Evolutionary conservation across 1,140 invertebrate genomes (phyloP).

Genomic region (Oreohelix idahoensis): DNA sequence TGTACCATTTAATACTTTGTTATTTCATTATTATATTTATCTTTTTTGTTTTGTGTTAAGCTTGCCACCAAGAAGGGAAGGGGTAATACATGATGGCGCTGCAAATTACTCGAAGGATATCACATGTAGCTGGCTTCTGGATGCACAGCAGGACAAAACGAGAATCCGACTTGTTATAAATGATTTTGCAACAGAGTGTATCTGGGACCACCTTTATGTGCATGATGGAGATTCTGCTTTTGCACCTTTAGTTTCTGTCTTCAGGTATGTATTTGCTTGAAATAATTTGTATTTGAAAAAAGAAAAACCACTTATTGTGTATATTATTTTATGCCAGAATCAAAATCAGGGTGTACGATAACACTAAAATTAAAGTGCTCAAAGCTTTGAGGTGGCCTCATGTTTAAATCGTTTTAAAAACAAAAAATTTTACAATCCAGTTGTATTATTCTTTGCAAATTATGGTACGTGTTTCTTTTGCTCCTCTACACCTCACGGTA

Average conservation of each 20-base stretch:
- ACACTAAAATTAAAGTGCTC: no score
- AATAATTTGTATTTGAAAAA: no score
- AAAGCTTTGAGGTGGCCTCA: no score
- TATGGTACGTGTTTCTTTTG: no score
- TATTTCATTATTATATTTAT: background rate
- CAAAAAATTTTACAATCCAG: no score
- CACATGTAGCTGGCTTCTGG: conserved; percentile 95
- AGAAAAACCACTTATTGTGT: no score
- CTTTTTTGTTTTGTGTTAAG: background rate
- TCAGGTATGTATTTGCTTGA: conserved; percentile 79
- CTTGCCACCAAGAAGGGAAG: conserved; percentile 72
- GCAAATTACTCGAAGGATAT: conserved; percentile 95
- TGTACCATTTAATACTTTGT: no score
- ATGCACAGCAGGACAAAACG: conserved; percentile 52
- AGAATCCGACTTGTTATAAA: conserved; percentile 69
- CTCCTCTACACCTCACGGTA: no score
- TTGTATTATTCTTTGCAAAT: no score
- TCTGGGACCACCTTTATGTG: conserved; percentile 98
- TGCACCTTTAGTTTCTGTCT: conserved; percentile 91
- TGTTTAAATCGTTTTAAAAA: no score
- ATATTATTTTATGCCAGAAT: no score
- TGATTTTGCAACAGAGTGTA: conserved; percentile 96
- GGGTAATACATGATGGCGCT: conserved; percentile 90
- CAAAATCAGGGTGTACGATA: no score
- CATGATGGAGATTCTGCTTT: conserved; percentile 96